phyloP scores from a whole-genome alignment of 2,113 vertebrate genomes.

The Heliornis fulica region DNA sequence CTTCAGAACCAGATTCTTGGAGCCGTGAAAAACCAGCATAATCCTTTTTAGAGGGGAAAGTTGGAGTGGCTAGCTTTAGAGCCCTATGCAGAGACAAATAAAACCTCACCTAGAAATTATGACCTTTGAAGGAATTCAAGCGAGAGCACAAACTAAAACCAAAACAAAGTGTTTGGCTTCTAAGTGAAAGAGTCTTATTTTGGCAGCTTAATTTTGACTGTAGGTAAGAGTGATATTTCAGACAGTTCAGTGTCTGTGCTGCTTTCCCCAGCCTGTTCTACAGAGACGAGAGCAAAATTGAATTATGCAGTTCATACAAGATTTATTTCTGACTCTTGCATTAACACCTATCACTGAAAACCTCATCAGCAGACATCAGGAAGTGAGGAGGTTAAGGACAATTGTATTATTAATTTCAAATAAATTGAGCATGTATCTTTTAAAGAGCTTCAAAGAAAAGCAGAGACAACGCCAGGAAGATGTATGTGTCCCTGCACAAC shows the following conservation, averaged over 20 bases:
- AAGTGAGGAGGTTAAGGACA: conserved; percentile 32
- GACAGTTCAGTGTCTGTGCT: background rate
- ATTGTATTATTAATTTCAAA: conserved; percentile 33
- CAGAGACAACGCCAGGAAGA: background rate
- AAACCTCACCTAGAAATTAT: background rate
- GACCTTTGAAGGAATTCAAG: background rate
- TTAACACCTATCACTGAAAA: conserved; percentile 38
- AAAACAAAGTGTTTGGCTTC: background rate
- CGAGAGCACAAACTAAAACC: background rate
- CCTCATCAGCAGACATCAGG: background rate
- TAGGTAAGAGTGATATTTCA: background rate
- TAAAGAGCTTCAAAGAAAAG: background rate
- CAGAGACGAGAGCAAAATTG: background rate
- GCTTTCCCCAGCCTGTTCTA: background rate
- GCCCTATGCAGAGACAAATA: background rate
- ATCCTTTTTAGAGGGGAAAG: background rate
- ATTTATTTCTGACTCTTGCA: conserved; percentile 29
- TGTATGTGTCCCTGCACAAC: background rate
- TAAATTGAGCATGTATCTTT: background rate
- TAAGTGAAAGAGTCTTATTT: background rate
- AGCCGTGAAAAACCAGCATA: background rate
- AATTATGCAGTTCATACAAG: conserved; percentile 11
- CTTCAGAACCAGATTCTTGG: background rate
- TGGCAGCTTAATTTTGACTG: background rate
- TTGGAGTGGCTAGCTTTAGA: accelerated